Evolutionary conservation across 2,888 invertebrate genomes (phyloP).

Genomic region (Doris montereyensis): DNA sequence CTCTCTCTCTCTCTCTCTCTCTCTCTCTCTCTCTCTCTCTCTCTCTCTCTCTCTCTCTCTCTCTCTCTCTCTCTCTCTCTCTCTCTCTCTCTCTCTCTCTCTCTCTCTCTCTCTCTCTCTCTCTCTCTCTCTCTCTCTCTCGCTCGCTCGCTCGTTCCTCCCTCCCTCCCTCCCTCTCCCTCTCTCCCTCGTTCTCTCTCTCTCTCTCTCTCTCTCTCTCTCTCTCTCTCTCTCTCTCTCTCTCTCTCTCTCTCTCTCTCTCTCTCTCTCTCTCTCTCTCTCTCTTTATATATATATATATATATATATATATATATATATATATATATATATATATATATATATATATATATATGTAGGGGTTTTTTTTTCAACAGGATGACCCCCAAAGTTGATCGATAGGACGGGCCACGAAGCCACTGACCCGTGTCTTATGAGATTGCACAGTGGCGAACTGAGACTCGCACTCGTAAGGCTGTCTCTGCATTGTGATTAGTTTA

Average conservation of each 20-base stretch:
- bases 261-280: neutral
- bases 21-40: conserved; percentile 11
- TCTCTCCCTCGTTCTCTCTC: conserved; percentile 2
- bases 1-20: neutral
- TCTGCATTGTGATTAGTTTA: too few species aligned
- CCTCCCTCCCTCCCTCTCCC: neutral
- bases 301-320: neutral
- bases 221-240: neutral
- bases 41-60: neutral
- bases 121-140: neutral
- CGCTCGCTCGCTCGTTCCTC: neutral
- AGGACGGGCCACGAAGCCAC: too few species aligned
- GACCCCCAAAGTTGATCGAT: too few species aligned
- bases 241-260: neutral
- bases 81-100: conserved; percentile 21
- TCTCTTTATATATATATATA: neutral
- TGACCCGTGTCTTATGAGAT: too few species aligned
- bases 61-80: neutral
- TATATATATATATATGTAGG: neutral
- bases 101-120: too few species aligned
- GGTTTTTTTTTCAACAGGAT: too few species aligned
- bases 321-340: neutral
- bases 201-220: conserved; percentile 7
- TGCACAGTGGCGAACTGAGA: too few species aligned
- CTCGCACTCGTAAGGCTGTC: too few species aligned